Percentiles rank a stretch among this genome's conserved stretches.
Evolutionary conservation across 2,797 vertebrate genomes (phyloP).

Genomic region (Clamator glandarius): DNA sequence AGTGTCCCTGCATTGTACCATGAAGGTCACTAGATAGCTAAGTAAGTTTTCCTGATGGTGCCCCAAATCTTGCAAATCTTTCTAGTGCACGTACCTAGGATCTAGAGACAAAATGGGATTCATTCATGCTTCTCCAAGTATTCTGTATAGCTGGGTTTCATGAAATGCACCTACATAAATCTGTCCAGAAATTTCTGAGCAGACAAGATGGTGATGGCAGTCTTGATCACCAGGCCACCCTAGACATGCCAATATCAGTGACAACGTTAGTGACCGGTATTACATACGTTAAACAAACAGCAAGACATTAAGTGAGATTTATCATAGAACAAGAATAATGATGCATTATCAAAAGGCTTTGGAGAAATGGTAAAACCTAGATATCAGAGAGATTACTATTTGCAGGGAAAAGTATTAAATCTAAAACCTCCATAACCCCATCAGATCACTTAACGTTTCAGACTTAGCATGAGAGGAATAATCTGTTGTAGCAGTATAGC

Average conservation of each 20-base stretch:
- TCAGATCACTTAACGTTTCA: neutral
- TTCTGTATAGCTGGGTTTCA: neutral
- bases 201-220: neutral
- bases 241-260: neutral
- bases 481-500: neutral
- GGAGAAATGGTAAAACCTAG: neutral
- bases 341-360: neutral
- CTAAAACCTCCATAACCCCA: neutral
- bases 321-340: neutral
- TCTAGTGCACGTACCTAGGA: neutral
- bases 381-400: neutral
- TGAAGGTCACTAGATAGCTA: neutral
- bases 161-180: neutral
- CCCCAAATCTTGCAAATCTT: neutral
- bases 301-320: neutral
- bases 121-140: neutral
- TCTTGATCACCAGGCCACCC: neutral
- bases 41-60: neutral
- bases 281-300: neutral
- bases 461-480: neutral
- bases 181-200: neutral
- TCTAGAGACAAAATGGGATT: neutral
- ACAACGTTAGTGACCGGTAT: neutral
- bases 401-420: neutral
- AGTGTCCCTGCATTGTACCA: neutral